Percentiles rank a stretch among this genome's conserved stretches.
Conservation (phyloP, 2,888 invertebrate genomes). For the Blomia tropicalis region DNA sequence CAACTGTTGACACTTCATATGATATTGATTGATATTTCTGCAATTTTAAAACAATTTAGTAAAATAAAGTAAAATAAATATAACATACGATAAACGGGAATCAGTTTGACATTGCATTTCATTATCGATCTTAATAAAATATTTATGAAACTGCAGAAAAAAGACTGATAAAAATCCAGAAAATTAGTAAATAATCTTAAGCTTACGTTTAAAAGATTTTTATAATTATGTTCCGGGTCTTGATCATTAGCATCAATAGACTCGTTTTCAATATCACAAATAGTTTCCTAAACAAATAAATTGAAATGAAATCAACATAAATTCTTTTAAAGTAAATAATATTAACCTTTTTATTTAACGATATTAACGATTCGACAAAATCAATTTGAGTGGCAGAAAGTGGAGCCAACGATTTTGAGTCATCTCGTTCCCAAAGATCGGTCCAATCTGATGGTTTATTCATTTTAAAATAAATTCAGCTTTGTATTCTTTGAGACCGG, state of each 20-base stretch:
- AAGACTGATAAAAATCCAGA: neutral
- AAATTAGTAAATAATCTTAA: neutral
- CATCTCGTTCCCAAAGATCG: slow-evolving; percentile 9
- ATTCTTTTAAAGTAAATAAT: neutral
- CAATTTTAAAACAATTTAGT: neutral
- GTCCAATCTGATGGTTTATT: neutral
- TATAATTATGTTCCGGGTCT: neutral
- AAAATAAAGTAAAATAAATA: neutral
- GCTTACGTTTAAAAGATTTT: neutral
- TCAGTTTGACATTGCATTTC: slow-evolving; percentile 4
- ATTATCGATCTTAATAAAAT: neutral
- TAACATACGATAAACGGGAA: neutral
- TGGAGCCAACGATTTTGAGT: neutral
- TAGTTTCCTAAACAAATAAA: slow-evolving; percentile 1
- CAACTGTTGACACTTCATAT: neutral
- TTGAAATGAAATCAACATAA: neutral
- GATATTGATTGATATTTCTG: slow-evolving; percentile 4
- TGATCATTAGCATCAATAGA: neutral
- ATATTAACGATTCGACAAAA: slow-evolving; percentile 3
- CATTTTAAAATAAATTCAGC: neutral
- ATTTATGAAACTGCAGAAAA: neutral
- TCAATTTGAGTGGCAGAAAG: neutral
- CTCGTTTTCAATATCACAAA: neutral
- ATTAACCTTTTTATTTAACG: neutral
- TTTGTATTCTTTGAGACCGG: neutral